Base-by-base conservation (phyloP, 2,113 vertebrate genomes). In the Nesoenas mayeri region DNA sequence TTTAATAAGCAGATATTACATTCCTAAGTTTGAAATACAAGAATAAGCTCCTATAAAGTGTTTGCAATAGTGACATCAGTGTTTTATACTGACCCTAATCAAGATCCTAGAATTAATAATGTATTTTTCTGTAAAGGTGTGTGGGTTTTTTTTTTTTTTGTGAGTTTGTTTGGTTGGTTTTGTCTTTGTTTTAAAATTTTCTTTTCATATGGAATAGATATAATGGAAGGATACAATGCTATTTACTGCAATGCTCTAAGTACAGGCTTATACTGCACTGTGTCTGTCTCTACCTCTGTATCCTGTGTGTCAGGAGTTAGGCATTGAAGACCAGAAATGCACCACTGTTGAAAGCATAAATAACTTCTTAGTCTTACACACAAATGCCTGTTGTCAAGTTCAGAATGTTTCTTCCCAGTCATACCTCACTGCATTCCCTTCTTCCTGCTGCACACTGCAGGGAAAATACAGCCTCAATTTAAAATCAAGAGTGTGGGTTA, bases 321-420 rank as follows among this genome's bases (percentile, higher is more conserved):
- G 26, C 47, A 15, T 28, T 0, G 0, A 26, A 88, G 66, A 31
- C 2, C 2, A 42, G n/a, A 57, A 70, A 26, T 15, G 29, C 7
- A 62, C 64, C 17, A 19, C 42, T 51, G 34, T 1, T 88, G 66
- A 72, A 85, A 90, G n/a, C n/a, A 19, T 1, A 42, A 80, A 17
- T 67, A 42, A 79, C 50, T 71, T 20, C 34, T 79, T 25, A 67
- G 44, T 29, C 61, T 38, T 77, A 38, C 18, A 13, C 50, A n/a
- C 20, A 22, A 40, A 16, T 15, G 31, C 58, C 60, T 62, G 24
- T n/a, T 26, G 24, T 19, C 69, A 75, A 29, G 20, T 72, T 72
- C 54, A 64, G 31, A 74, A 42, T 17, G 6, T 38, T 85, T 74
- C 64, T 80, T 88, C 64, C n/a, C 47, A 15, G 31, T 5, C 0